Percentiles rank a stretch among this genome's conserved stretches.
phyloP scores from a whole-genome alignment of 2,888 invertebrate genomes.

The Tanypteryx hageni region DNA sequence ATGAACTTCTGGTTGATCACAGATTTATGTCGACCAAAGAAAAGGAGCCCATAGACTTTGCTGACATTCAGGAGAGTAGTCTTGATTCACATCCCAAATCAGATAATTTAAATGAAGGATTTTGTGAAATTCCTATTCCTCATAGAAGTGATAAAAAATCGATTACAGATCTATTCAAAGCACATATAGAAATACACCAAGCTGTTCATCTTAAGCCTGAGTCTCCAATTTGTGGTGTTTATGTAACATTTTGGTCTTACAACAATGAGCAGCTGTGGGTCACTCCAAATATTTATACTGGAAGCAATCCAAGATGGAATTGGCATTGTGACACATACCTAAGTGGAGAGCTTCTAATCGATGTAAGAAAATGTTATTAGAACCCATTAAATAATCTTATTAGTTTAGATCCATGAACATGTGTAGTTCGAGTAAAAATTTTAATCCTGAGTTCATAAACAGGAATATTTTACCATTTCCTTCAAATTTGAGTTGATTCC shows the following conservation, averaged over 20 bases:
- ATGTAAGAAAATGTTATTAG: slow-evolving; percentile 74
- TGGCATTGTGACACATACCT: slow-evolving; percentile 77
- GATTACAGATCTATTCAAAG: slow-evolving; percentile 73
- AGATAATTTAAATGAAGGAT: background rate
- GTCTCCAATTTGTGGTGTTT: slow-evolving; percentile 78
- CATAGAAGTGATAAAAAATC: background rate
- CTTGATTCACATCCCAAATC: background rate
- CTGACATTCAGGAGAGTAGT: no score
- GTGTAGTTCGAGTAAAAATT: background rate
- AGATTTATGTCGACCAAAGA: no score
- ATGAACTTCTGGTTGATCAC: no score
- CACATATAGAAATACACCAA: slow-evolving; percentile 77
- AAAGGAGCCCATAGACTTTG: no score
- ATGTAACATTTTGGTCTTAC: slow-evolving; percentile 79
- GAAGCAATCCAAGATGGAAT: slow-evolving; percentile 78
- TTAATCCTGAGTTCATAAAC: no score
- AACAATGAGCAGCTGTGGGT: slow-evolving; percentile 68
- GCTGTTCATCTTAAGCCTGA: slow-evolving; percentile 77
- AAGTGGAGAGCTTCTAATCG: slow-evolving; percentile 76
- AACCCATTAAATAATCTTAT: background rate
- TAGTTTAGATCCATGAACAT: background rate
- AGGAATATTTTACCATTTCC: no score
- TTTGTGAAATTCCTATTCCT: background rate
- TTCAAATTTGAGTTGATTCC: no score
- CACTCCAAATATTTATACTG: slow-evolving; percentile 73